Conservation (phyloP, 2,797 vertebrate species). For the Myotis vivesi region DNA sequence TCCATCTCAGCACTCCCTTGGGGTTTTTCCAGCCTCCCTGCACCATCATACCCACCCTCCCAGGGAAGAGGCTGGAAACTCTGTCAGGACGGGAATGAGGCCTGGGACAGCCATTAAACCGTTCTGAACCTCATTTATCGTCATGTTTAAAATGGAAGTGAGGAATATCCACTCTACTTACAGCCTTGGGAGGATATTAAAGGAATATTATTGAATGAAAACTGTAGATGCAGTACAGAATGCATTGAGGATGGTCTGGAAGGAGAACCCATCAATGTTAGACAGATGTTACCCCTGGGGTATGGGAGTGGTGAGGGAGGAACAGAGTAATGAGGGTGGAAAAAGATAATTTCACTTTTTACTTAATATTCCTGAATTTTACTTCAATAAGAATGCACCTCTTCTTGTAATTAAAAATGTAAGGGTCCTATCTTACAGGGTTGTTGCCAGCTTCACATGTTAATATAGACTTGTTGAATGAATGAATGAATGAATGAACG, state of each 20-base stretch:
- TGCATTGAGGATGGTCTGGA: background rate
- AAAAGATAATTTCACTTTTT: background rate
- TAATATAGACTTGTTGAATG: background rate
- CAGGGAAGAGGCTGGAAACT: background rate
- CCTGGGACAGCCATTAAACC: background rate
- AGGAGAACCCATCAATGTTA: background rate
- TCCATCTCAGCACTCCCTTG: background rate
- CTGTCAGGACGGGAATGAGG: background rate
- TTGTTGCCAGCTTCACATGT: background rate
- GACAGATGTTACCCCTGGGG: background rate
- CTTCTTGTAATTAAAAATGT: background rate
- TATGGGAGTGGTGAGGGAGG: background rate
- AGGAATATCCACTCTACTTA: background rate
- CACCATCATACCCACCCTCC: background rate
- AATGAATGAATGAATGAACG: background rate
- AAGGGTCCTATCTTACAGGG: background rate
- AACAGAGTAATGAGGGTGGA: background rate
- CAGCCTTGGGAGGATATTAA: background rate
- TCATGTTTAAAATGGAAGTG: constrained; percentile 6
- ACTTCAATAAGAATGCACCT: background rate
- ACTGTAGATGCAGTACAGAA: background rate
- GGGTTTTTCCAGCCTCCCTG: background rate
- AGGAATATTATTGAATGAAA: background rate
- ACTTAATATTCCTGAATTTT: constrained; percentile 4
- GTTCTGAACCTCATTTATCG: background rate